phyloP scores from a whole-genome alignment of 2,797 vertebrate species.

The Tragopan temminckii region DNA sequence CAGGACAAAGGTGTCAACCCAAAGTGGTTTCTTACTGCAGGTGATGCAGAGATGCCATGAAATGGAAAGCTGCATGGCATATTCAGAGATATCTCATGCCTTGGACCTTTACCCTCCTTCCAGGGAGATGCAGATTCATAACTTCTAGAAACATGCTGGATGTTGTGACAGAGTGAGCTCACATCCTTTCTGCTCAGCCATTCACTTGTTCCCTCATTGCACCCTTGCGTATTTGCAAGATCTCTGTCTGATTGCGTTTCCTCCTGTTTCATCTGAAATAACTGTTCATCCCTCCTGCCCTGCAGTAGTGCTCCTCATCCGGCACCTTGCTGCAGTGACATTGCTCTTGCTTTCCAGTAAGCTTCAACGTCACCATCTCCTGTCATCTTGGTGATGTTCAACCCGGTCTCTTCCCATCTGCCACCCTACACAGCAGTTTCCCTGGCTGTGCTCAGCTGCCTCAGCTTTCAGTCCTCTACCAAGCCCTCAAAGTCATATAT shows the following conservation, averaged over 20 bases:
- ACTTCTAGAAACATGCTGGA: neutral
- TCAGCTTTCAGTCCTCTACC: neutral
- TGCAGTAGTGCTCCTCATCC: neutral
- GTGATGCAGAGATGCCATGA: neutral
- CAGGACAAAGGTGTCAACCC: neutral
- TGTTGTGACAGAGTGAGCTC: neutral
- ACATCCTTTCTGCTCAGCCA: constrained; percentile 28
- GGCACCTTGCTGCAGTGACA: neutral
- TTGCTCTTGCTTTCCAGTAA: neutral
- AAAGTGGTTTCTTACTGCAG: neutral
- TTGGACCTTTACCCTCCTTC: neutral
- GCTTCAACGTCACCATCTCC: neutral
- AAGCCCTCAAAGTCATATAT: neutral
- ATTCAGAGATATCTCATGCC: neutral
- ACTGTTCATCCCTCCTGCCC: fast-evolving
- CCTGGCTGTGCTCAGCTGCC: neutral
- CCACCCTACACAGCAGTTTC: neutral
- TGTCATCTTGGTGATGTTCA: neutral
- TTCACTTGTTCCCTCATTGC: neutral
- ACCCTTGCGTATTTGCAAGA: neutral
- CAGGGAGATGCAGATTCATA: neutral
- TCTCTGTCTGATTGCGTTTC: neutral
- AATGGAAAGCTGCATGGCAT: neutral
- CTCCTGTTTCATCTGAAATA: neutral
- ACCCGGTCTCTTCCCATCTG: neutral